Evolutionary conservation across 1,140 invertebrate species (phyloP).

Genomic region (Cydia pomonella): DNA sequence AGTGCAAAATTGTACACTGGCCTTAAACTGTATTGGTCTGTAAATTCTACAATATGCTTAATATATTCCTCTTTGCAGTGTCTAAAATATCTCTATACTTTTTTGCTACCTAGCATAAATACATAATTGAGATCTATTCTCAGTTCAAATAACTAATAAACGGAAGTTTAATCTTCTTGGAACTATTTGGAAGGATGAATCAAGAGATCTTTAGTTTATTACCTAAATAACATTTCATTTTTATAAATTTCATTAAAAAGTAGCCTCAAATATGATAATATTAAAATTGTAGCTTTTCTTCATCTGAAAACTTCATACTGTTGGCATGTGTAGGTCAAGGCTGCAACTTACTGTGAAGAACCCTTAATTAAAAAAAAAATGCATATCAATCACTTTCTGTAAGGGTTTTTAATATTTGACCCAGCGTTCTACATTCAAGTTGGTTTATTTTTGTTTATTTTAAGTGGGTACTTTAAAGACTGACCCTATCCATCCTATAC

Average conservation of each 20-base stretch:
- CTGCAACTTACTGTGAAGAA: no score
- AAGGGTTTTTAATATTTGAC: no score
- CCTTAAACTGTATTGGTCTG: not conserved
- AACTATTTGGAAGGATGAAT: not conserved
- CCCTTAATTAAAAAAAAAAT: no score
- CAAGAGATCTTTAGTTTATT: not conserved
- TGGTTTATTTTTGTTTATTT: no score
- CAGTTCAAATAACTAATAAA: slow-evolving; percentile 1
- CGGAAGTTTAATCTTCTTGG: not conserved
- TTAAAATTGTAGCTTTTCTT: not conserved
- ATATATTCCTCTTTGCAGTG: not conserved
- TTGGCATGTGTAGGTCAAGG: no score
- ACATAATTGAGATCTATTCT: slow-evolving; percentile 18
- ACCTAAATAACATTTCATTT: not conserved
- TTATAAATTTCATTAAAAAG: not conserved
- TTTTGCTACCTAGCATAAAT: not conserved
- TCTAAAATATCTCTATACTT: not conserved
- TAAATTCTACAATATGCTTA: not conserved
- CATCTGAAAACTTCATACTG: no score
- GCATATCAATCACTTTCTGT: no score
- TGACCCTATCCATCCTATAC: no score
- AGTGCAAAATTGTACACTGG: not conserved
- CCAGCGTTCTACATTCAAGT: no score
- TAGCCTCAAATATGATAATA: not conserved
- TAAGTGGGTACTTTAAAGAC: no score